phyloP scores from a whole-genome alignment of 2,888 invertebrate species.

The Dromius quadrimaculatus region DNA sequence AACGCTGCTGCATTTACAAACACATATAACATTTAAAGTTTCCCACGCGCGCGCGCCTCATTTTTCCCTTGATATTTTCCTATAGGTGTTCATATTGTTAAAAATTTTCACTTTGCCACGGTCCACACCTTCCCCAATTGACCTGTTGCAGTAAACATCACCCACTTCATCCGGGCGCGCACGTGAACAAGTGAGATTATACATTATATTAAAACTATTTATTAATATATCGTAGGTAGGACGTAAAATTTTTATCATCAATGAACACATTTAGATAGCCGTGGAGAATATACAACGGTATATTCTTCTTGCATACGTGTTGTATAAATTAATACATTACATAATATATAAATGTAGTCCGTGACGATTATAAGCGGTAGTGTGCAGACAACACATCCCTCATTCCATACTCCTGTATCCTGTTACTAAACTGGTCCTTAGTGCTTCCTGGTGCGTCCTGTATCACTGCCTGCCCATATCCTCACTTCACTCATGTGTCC shows the following conservation, averaged over 20 bases:
- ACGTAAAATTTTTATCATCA: constrained; percentile 52
- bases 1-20: constrained; percentile 51
- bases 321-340: constrained; percentile 50
- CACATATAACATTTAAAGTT: constrained; percentile 44
- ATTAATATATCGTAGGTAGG: constrained; percentile 52
- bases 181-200: constrained; percentile 52
- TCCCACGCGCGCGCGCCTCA: constrained; percentile 48
- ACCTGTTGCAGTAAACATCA: constrained; percentile 10
- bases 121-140: not conserved
- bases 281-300: constrained; percentile 39
- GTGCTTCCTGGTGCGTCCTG: constrained; percentile 28
- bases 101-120: not conserved
- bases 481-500: constrained; percentile 16
- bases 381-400: constrained; percentile 33
- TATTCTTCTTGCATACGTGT: constrained; percentile 50
- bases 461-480: constrained; percentile 25
- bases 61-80: constrained; percentile 10
- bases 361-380: constrained; percentile 50
- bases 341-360: constrained; percentile 48
- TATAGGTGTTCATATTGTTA: not conserved
- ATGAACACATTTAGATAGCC: constrained; percentile 51
- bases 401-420: not conserved
- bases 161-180: constrained; percentile 43
- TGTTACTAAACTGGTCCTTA: constrained; percentile 1
- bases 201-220: constrained; percentile 51